A percentile compares a stretch with the other conserved stretches of the same genome.
Evolutionary conservation across 2,797 vertebrate genomes (phyloP).

Genomic region (Sebastes nivosus): DNA sequence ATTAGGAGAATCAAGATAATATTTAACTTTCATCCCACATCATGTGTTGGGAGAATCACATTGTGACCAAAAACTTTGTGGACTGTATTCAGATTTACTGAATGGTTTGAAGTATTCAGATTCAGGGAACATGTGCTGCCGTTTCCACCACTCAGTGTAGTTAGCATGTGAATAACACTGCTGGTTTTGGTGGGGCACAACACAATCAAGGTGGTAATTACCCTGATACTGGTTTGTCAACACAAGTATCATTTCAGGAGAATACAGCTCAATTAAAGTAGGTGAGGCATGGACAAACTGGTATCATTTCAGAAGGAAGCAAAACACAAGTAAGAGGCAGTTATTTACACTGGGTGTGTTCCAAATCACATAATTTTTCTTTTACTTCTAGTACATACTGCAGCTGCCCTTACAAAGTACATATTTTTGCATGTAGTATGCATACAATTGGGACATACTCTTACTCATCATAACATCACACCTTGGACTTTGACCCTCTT

Average conservation of each 20-base stretch:
- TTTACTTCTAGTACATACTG: too few relatives aligned
- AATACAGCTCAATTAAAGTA: neutral
- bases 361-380: too few relatives aligned
- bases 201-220: neutral
- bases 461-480: too few relatives aligned
- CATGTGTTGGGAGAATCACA: neutral
- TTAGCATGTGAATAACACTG: neutral
- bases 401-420: too few relatives aligned
- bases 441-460: too few relatives aligned
- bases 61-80: neutral
- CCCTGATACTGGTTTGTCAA: neutral
- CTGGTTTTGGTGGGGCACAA: conserved; percentile 2
- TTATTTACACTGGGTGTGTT: neutral
- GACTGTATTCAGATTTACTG: conserved; percentile 5
- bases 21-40: neutral
- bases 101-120: neutral
- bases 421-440: too few relatives aligned
- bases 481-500: too few relatives aligned
- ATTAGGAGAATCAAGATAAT: neutral
- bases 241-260: neutral
- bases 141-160: neutral
- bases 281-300: neutral
- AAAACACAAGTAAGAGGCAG: neutral
- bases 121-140: neutral
- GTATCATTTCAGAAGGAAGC: neutral